Percentiles rank a stretch among this genome's conserved stretches.
Evolutionary conservation across 2,113 vertebrate genomes (phyloP).

Genomic region (Campylorhamphus procurvoides): DNA sequence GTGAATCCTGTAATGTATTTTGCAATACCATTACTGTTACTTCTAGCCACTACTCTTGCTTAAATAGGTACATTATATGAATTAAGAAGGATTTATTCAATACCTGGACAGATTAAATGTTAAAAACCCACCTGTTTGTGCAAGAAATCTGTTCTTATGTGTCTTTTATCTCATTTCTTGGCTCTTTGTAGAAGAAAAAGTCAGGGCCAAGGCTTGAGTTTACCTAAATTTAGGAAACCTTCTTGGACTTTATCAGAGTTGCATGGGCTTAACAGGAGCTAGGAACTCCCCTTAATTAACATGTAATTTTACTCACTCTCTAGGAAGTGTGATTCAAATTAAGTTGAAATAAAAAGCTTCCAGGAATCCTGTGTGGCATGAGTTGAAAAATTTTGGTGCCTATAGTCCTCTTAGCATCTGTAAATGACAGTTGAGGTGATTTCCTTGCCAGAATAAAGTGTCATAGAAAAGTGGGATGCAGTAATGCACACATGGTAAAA

Average conservation of each 20-base stretch:
- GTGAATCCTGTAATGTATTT: neutral
- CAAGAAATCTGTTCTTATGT: neutral
- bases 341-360: neutral
- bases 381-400: neutral
- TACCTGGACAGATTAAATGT: neutral
- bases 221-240: neutral
- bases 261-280: neutral
- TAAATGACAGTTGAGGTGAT: neutral
- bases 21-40: neutral
- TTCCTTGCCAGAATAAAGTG: neutral
- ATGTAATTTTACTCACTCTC: neutral
- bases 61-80: neutral
- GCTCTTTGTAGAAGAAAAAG: neutral
- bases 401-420: neutral
- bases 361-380: neutral
- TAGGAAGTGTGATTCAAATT: constrained; percentile 14
- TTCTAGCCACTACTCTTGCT: neutral
- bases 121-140: neutral
- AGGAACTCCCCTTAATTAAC: neutral
- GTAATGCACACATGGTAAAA: neutral
- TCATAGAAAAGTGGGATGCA: neutral
- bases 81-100: neutral
- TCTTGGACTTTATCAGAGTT: neutral
- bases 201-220: neutral
- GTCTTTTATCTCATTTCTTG: neutral